Conservation (phyloP, 2,888 invertebrate species). For the Cephus nigrinus region DNA sequence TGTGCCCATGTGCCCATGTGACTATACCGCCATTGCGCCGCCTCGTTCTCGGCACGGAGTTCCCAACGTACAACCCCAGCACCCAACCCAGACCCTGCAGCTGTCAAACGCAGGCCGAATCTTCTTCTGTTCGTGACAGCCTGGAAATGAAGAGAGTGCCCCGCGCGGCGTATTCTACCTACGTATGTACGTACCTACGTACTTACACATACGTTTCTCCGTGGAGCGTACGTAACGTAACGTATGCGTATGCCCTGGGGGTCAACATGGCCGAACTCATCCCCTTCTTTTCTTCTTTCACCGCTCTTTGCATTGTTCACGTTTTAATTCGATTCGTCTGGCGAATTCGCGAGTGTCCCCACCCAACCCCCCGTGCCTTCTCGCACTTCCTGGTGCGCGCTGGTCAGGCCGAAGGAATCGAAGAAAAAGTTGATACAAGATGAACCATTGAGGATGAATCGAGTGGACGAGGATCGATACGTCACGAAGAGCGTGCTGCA, state of each 20-base stretch:
- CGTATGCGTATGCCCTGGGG: conserved; percentile 28
- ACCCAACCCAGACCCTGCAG: conserved; percentile 62
- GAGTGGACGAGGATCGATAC: neutral
- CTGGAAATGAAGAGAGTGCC: conserved; percentile 66
- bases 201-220: conserved; percentile 9
- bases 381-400: neutral
- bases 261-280: conserved; percentile 26
- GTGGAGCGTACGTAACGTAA: conserved; percentile 3
- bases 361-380: neutral
- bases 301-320: conserved; percentile 14
- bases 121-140: conserved; percentile 64
- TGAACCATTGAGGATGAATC: neutral
- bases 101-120: conserved; percentile 66
- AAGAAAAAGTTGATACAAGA: neutral
- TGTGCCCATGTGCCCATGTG: conserved; percentile 22
- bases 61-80: conserved; percentile 42
- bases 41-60: conserved; percentile 47
- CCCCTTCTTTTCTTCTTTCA: conserved; percentile 14
- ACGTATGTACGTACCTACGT: conserved; percentile 31
- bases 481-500: neutral
- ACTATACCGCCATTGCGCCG: neutral
- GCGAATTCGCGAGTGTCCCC: neutral
- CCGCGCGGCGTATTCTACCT: conserved; percentile 53
- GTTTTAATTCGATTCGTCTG: neutral
- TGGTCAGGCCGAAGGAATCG: neutral